A percentile compares a stretch with the other conserved stretches of the same genome.
phyloP scores from a whole-genome alignment of 2,888 invertebrate genomes.

The Anthrax anthrax region DNA sequence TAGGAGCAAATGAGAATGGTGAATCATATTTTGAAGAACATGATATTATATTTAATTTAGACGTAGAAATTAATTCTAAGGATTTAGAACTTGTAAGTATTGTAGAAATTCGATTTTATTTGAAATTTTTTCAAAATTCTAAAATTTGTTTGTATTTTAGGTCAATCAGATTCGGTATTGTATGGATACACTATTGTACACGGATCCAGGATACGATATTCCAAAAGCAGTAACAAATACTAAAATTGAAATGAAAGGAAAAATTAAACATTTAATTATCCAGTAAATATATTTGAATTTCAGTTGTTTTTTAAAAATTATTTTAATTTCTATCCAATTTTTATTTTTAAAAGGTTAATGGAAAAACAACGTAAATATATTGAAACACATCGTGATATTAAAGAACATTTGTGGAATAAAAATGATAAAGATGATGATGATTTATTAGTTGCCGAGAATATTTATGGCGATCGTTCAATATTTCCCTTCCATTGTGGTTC shows the following conservation, averaged over 20 bases:
- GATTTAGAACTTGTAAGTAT: slow-evolving; percentile 48
- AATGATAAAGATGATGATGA: slow-evolving; percentile 24
- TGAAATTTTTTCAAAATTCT: not conserved
- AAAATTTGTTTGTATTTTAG: slow-evolving; percentile 35
- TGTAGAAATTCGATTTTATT: not conserved
- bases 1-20: slow-evolving; percentile 48
- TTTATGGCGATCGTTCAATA: slow-evolving; percentile 28
- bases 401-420: slow-evolving; percentile 26
- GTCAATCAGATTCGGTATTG: slow-evolving; percentile 59
- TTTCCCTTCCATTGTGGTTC: slow-evolving; percentile 41
- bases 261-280: slow-evolving; percentile 35
- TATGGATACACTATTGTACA: slow-evolving; percentile 51
- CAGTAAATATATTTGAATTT: slow-evolving; percentile 24
- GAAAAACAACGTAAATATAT: slow-evolving; percentile 32
- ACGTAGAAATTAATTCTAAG: slow-evolving; percentile 50
- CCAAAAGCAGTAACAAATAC: slow-evolving; percentile 25
- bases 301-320: not conserved
- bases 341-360: slow-evolving; percentile 29
- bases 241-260: slow-evolving; percentile 33
- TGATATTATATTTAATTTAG: slow-evolving; percentile 68
- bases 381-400: slow-evolving; percentile 23
- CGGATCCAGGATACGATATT: slow-evolving; percentile 29
- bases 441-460: slow-evolving; percentile 22
- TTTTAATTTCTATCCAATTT: slow-evolving; percentile 1
- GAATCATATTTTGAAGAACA: slow-evolving; percentile 61